phyloP scores from a whole-genome alignment of 1,140 invertebrate genomes.

The Panagrolaimus sp. region DNA sequence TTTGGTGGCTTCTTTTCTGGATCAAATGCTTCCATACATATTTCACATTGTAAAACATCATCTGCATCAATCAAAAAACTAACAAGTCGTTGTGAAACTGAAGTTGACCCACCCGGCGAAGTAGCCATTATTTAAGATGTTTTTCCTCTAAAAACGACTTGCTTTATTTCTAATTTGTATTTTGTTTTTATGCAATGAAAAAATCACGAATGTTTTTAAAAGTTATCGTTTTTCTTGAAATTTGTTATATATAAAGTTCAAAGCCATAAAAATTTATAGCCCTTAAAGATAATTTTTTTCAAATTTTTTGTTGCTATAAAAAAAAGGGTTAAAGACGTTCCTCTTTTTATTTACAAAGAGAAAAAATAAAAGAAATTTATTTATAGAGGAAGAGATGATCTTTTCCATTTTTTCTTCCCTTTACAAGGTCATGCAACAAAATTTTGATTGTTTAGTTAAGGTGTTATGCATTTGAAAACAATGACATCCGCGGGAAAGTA shows the following conservation, averaged over 20 bases:
- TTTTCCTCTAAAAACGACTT: neutral
- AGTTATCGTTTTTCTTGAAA: too few species aligned
- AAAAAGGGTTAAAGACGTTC: too few species aligned
- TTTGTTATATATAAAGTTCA: neutral
- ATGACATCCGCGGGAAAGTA: neutral
- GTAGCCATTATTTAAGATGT: neutral
- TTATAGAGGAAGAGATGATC: too few species aligned
- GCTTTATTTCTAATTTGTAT: neutral
- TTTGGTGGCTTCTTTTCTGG: constrained; percentile 32
- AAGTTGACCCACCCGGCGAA: constrained; percentile 6
- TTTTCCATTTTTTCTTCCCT: neutral
- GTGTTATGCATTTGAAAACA: constrained; percentile 1
- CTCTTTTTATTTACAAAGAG: neutral
- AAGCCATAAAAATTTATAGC: too few species aligned
- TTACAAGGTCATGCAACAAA: constrained; percentile 7
- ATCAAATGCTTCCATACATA: constrained; percentile 36
- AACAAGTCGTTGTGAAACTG: constrained; percentile 9
- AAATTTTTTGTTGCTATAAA: neutral
- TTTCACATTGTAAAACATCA: constrained; percentile 20
- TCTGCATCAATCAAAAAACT: constrained; percentile 4
- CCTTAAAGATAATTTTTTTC: too few species aligned
- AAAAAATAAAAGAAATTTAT: too few species aligned
- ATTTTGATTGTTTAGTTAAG: neutral
- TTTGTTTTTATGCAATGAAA: neutral
- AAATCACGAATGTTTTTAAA: too few species aligned